Conservation (phyloP, 2,888 invertebrate species). For the Hirtodrosophila duncani region DNA sequence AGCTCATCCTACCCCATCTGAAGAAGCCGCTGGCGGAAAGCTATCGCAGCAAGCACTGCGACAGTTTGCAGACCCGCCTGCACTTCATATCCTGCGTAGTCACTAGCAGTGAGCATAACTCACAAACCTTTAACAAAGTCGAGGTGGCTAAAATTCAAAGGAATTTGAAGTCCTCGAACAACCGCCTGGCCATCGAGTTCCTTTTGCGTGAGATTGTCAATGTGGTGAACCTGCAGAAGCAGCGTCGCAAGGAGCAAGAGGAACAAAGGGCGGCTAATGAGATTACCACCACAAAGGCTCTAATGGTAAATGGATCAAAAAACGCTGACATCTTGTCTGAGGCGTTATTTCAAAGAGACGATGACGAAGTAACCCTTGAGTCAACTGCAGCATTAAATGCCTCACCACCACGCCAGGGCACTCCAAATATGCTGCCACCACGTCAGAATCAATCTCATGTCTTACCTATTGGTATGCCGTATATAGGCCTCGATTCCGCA, state of each 20-base stretch:
- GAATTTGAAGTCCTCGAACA: conserved; percentile 68
- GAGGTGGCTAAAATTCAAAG: conserved; percentile 70
- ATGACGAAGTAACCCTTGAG: no score
- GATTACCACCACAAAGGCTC: conserved; percentile 41
- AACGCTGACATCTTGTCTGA: conserved; percentile 6
- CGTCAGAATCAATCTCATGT: conserved; percentile 1
- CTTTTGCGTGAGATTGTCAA: conserved; percentile 71
- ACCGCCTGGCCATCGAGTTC: conserved; percentile 71
- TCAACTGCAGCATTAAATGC: not conserved
- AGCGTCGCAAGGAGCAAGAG: conserved; percentile 30
- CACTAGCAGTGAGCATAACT: conserved; percentile 62
- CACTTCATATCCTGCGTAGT: conserved; percentile 74
- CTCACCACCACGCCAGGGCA: not conserved
- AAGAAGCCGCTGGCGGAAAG: conserved; percentile 51
- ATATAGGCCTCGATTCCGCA: conserved; percentile 22
- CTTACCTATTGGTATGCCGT: conserved; percentile 23
- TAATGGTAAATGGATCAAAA: conserved; percentile 18
- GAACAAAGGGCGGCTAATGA: conserved; percentile 41
- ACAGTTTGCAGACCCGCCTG: conserved; percentile 50
- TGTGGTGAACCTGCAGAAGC: conserved; percentile 63
- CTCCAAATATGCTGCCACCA: not conserved
- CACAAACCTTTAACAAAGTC: conserved; percentile 56
- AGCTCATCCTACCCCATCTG: conserved; percentile 68
- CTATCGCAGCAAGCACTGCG: conserved; percentile 63
- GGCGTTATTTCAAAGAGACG: conserved; percentile 26